A percentile compares a stretch with the other conserved stretches of the same genome.
These are phyloP conservation scores for Tiliqua scincoides DNA, from an alignment of 2,113 vertebrate species.

Conservation along the genomic window DNA sequence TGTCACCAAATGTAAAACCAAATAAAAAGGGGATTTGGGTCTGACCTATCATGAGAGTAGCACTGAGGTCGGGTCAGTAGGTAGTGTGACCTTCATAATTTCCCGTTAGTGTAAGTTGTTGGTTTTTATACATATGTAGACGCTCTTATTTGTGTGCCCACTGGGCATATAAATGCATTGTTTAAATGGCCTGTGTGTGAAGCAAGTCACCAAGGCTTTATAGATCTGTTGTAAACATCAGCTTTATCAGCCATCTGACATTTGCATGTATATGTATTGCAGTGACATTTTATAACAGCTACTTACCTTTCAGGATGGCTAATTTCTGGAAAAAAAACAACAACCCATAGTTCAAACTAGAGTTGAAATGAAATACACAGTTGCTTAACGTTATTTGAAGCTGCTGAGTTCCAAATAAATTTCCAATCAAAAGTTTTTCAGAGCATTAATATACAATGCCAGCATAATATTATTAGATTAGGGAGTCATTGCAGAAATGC, in stretches of 20 bases:
- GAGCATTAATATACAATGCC: background rate
- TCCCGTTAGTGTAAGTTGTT: background rate
- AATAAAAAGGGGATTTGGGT: background rate
- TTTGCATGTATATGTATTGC: background rate
- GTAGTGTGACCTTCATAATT: constrained; percentile 25
- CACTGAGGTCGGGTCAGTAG: background rate
- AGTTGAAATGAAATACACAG: background rate
- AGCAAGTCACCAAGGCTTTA: background rate
- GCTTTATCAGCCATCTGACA: background rate
- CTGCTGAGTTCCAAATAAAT: background rate
- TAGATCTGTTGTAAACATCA: constrained; percentile 11
- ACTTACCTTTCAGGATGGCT: background rate
- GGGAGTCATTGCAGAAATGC: background rate
- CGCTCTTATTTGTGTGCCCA: constrained; percentile 1
- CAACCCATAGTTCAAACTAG: accelerated
- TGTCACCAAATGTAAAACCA: background rate
- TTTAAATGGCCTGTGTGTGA: background rate
- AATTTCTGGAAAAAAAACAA: constrained; percentile 30
- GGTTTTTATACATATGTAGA: background rate
- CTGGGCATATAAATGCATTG: background rate
- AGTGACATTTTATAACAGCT: background rate
- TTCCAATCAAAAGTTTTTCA: accelerated
- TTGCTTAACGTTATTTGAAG: background rate
- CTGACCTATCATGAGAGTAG: constrained; percentile 3
- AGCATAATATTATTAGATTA: background rate